Evolutionary conservation across 2,797 vertebrate species (phyloP).

Genomic region (Enteromius paludinosus): DNA sequence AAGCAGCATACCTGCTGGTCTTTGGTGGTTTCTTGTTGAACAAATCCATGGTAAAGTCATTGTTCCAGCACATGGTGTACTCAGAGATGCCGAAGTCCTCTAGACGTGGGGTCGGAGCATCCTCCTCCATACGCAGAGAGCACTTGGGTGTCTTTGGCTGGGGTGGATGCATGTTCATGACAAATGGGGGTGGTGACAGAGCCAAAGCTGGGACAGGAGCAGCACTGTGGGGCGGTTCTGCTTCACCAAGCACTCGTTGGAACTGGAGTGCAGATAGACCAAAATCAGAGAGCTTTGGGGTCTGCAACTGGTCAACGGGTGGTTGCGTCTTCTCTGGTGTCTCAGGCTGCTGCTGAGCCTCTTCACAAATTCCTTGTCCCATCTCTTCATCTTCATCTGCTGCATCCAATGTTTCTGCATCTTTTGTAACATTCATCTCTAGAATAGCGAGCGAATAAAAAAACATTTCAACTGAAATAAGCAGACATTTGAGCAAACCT

Average conservation of each 20-base stretch:
- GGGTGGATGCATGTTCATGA: slow-evolving; percentile 40
- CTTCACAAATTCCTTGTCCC: not conserved
- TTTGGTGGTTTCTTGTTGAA: slow-evolving; percentile 74
- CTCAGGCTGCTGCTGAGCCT: slow-evolving; percentile 44
- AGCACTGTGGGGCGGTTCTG: slow-evolving; percentile 55
- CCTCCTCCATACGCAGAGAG: slow-evolving; percentile 81
- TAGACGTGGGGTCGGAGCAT: slow-evolving; percentile 80
- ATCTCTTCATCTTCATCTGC: slow-evolving; percentile 49
- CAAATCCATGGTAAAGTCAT: slow-evolving; percentile 90
- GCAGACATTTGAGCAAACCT: not conserved
- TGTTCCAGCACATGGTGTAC: slow-evolving; percentile 85
- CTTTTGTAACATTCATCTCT: slow-evolving; percentile 32
- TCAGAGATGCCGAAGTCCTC: slow-evolving; percentile 88
- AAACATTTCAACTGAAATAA: not conserved
- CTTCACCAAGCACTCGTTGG: slow-evolving; percentile 66
- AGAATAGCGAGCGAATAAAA: slow-evolving; percentile 1
- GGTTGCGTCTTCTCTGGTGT: slow-evolving; percentile 39
- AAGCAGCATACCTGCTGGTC: slow-evolving; percentile 66
- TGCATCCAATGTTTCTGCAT: slow-evolving; percentile 53
- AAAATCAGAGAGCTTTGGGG: slow-evolving; percentile 89
- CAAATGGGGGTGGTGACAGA: slow-evolving; percentile 60
- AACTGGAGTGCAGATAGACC: slow-evolving; percentile 86
- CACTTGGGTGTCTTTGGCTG: slow-evolving; percentile 78
- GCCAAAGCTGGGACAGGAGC: slow-evolving; percentile 58
- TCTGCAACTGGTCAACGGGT: slow-evolving; percentile 63